Evolutionary conservation across 37 sponge, comb jelly and placozoan genomes (phyloP).

Genomic region (Cladorhizidae sp.): DNA sequence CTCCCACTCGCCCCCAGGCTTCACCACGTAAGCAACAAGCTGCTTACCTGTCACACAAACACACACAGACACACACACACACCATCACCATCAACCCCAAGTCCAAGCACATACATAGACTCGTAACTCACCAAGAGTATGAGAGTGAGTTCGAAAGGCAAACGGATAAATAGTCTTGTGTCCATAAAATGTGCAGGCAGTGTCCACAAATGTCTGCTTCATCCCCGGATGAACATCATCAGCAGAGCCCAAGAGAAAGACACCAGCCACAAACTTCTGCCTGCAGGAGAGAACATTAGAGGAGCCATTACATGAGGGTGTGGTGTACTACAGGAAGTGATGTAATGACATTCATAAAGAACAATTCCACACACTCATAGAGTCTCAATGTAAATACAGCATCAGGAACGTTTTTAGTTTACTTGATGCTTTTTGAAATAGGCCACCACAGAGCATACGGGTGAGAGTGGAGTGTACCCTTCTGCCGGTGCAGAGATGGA

Average conservation of each 20-base stretch:
- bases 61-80: conserved; percentile 7
- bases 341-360: too few relatives aligned
- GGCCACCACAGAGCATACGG: too few relatives aligned
- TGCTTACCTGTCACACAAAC: conserved; percentile 32
- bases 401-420: too few relatives aligned
- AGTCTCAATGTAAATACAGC: too few relatives aligned
- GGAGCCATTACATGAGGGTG: too few relatives aligned
- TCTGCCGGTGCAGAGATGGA: too few relatives aligned
- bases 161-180: conserved; percentile 73
- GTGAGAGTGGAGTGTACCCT: too few relatives aligned
- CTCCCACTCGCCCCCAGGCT: conserved; percentile 44
- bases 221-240: background rate
- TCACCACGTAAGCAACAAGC: conserved; percentile 62
- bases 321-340: too few relatives aligned
- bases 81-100: background rate
- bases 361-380: too few relatives aligned
- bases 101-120: background rate
- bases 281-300: conserved; percentile 14
- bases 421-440: too few relatives aligned
- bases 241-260: conserved; percentile 37
- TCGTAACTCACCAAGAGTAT: conserved; percentile 68
- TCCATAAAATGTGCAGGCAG: conserved; percentile 50
- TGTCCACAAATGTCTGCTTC: conserved; percentile 4
- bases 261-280: conserved; percentile 38
- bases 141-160: conserved; percentile 93